Percentiles rank a stretch among this genome's conserved stretches.
These are phyloP conservation scores for Cossypha niveicapilla DNA, from an alignment of 2,797 vertebrate genomes.

Conservation along the genomic window DNA sequence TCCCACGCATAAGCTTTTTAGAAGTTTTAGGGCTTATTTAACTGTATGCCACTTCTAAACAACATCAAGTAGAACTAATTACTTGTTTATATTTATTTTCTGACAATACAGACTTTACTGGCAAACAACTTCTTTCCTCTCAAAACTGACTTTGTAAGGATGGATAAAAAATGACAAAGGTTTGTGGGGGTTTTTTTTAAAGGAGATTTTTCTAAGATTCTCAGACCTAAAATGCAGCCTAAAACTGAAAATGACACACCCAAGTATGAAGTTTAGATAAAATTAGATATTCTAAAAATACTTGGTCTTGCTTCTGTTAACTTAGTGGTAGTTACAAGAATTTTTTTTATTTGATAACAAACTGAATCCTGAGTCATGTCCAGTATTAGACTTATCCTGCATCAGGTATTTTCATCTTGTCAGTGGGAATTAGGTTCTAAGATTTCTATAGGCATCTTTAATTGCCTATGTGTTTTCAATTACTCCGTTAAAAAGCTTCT, in stretches of 20 bases:
- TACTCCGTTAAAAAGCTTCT: background rate
- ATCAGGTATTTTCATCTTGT: background rate
- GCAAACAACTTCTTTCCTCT: background rate
- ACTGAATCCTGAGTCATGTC: background rate
- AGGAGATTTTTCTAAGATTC: background rate
- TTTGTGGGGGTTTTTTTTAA: background rate
- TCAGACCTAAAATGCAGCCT: background rate
- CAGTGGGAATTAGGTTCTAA: background rate
- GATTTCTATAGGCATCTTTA: background rate
- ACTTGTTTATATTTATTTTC: conserved; percentile 19
- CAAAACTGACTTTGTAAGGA: background rate
- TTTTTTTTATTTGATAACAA: background rate
- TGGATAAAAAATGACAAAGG: background rate
- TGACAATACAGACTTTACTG: background rate
- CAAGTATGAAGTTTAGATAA: background rate
- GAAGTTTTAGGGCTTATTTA: background rate
- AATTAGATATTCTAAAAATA: conserved; percentile 19
- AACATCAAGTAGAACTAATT: conserved; percentile 23
- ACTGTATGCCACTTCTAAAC: background rate
- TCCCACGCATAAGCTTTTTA: background rate
- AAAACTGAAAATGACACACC: background rate
- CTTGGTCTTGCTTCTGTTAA: background rate
- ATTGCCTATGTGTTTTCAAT: background rate
- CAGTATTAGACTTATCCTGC: background rate
- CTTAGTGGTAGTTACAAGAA: background rate